phyloP scores from a whole-genome alignment of 2,797 vertebrate genomes.

The Botia kubotai region DNA sequence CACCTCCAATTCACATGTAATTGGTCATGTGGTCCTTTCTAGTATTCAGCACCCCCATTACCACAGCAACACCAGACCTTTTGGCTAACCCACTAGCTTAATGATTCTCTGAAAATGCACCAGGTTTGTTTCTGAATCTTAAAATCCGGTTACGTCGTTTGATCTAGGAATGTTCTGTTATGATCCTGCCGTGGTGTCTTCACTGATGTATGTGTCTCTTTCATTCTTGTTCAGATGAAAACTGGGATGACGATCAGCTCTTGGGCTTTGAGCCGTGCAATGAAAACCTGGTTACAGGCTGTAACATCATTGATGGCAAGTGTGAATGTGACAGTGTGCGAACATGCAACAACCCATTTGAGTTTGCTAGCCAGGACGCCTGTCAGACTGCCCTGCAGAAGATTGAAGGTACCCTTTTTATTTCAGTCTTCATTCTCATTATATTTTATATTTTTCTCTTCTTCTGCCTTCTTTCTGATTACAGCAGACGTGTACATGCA shows the following conservation, averaged over 20 bases:
- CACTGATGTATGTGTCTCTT: conserved; percentile 43
- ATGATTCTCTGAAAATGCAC: conserved; percentile 2
- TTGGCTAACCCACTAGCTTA: neutral
- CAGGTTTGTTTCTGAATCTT: neutral
- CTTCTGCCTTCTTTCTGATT: conserved; percentile 1
- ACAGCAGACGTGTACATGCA: conserved; percentile 25
- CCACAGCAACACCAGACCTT: neutral
- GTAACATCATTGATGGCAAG: conserved; percentile 91
- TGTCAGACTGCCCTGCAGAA: conserved; percentile 83
- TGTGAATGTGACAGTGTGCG: conserved; percentile 88
- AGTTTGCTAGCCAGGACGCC: conserved; percentile 85
- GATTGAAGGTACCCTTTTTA: conserved; percentile 84
- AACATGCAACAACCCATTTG: conserved; percentile 89
- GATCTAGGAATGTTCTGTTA: neutral
- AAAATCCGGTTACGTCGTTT: neutral
- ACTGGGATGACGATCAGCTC: conserved; percentile 90
- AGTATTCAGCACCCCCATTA: conserved; percentile 28
- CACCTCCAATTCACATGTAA: conserved; percentile 9
- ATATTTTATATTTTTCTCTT: neutral
- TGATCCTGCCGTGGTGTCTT: conserved; percentile 6
- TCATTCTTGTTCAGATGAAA: conserved; percentile 82
- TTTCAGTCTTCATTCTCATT: conserved; percentile 44
- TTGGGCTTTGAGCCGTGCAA: conserved; percentile 91
- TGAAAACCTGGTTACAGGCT: conserved; percentile 90
- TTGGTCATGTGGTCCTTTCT: conserved; percentile 17